A percentile compares a stretch with the other conserved stretches of the same genome.
Evolutionary conservation across 1,140 invertebrate species (phyloP).

Genomic region (Bacillus rossius): DNA sequence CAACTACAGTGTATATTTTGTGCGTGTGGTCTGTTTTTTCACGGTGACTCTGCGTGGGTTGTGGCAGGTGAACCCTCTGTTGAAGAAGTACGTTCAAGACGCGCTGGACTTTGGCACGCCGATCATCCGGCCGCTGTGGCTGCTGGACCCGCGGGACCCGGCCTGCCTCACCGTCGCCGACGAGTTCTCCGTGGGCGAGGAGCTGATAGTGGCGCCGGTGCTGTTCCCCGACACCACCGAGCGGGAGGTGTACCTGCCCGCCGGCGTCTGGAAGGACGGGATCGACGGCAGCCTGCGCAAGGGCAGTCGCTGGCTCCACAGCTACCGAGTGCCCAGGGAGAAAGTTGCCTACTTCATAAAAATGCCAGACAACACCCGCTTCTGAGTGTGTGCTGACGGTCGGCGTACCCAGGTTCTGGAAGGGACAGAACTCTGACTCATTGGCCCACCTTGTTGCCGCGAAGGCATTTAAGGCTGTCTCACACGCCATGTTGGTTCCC

Average conservation of each 20-base stretch:
- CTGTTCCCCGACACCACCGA: constrained; percentile 58
- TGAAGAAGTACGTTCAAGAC: constrained; percentile 63
- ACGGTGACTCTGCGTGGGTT: not conserved
- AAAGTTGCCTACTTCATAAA: constrained; percentile 80
- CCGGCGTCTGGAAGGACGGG: constrained; percentile 85
- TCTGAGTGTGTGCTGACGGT: constrained; percentile 41
- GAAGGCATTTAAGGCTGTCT: too few species aligned
- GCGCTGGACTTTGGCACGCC: constrained; percentile 75
- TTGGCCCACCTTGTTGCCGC: too few species aligned
- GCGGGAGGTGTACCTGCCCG: constrained; percentile 75
- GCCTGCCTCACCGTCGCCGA: constrained; percentile 73
- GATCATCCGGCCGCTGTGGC: constrained; percentile 86
- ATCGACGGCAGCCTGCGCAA: constrained; percentile 78
- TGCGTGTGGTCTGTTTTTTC: not conserved
- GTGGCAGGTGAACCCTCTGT: constrained; percentile 58
- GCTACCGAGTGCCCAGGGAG: constrained; percentile 71
- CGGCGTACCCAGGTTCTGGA: too few species aligned
- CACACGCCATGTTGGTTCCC: too few species aligned
- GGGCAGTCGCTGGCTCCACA: constrained; percentile 84
- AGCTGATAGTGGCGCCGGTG: constrained; percentile 88
- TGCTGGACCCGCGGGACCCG: constrained; percentile 76
- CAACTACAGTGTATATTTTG: not conserved
- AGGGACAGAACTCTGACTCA: too few species aligned
- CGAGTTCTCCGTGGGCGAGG: constrained; percentile 87
- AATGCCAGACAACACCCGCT: constrained; percentile 77